Evolutionary conservation across 2,797 vertebrate genomes (phyloP).

Genomic region (Selene dorsalis): DNA sequence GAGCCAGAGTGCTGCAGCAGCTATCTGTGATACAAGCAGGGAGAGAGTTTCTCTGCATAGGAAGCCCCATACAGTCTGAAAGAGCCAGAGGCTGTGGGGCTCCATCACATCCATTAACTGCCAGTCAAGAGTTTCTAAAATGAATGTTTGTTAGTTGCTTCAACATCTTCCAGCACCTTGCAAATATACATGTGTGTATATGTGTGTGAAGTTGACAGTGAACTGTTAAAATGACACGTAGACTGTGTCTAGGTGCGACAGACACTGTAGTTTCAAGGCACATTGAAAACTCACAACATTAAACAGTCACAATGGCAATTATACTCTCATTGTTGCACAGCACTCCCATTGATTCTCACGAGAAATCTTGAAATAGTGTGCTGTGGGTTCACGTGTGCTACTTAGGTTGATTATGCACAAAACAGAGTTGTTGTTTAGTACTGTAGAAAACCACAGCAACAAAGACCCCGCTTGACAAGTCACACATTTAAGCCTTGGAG

Average conservation of each 20-base stretch:
- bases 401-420: constrained; percentile 8
- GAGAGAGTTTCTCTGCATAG: not conserved
- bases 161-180: not conserved
- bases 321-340: constrained; percentile 1
- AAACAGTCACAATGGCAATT: constrained; percentile 27
- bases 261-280: constrained; percentile 23
- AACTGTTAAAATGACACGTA: constrained; percentile 1
- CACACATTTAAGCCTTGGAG: constrained; percentile 15
- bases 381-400: not conserved
- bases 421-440: not conserved
- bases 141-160: not conserved
- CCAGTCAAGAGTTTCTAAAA: not conserved
- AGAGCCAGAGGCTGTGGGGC: not conserved
- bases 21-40: constrained; percentile 7
- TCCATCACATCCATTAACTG: not conserved
- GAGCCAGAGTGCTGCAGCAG: constrained; percentile 17
- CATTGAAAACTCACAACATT: constrained; percentile 5
- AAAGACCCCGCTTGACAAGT: not conserved
- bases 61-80: not conserved
- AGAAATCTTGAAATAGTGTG: not conserved
- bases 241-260: not conserved
- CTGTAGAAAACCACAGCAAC: not conserved
- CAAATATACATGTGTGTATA: constrained; percentile 7
- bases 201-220: constrained; percentile 14
- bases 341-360: not conserved